Base-by-base conservation (phyloP, 2,113 vertebrate species). In the Porphyrio hochstetteri region DNA sequence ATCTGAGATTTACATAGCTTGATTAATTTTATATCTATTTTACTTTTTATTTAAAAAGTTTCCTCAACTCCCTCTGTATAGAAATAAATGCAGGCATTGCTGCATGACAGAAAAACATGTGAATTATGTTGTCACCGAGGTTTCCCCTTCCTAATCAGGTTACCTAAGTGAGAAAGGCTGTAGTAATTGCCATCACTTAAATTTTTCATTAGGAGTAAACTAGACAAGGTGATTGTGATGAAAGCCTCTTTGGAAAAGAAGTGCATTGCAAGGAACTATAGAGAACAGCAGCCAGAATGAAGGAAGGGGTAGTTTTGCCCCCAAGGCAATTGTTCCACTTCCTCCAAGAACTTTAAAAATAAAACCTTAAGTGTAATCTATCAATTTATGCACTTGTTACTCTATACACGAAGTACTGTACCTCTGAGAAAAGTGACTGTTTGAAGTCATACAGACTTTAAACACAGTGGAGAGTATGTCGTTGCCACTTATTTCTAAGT, bases 151-250 rank as follows among this genome's bases (percentile, higher is more conserved):
- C 23, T 19, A 77, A 55, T 74, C 40, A 83, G 50, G 56, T 84
- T 65, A 65, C 19, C 38, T 75, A 74, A 67, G 36, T 61, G 15
- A 72, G 71, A 88, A 82, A 85, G 13, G 5, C 33, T 72, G n/a
- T 10, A 87, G n/a, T 79, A 79, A 85, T 67, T 21, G 3, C 0
- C 31, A 42, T 46, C 19, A 65, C 50, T 65, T 77, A 57, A 60
- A 86, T 83, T 94, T 92, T 95, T 95, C 15, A 35, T 90, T 77
- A 75, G 9, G 17, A 81, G 20, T 90, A 83, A 90, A 63, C 46
- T 70, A 65, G 80, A 36, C 23, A 75, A 90, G 50, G 40, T 86
- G 63, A 55, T 48, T 77, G 36, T 80, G 59, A 80, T 80, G 59
- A 82, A 82, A 86, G 50, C n/a, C 16, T 70, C n/a, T 71, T 88